Evolutionary conservation across 2,113 vertebrate species (phyloP), one percentile per base, ranked within the genome.

Genomic region (Prietella phreatophila): DNA sequence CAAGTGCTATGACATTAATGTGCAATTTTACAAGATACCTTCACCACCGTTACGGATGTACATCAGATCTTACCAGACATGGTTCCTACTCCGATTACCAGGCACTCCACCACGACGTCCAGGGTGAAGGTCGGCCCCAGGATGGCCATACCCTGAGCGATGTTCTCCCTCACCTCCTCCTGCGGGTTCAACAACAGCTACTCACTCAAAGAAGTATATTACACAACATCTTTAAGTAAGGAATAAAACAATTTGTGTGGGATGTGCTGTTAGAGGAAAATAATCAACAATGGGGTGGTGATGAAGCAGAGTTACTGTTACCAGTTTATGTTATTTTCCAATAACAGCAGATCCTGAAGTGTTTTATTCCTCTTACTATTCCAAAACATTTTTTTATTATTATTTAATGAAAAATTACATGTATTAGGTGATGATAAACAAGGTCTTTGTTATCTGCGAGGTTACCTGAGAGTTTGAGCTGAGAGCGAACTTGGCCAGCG

Each of bases 121-220:
- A 99, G 93, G 0, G 98, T 99, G 92, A 99, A 99, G 0, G 98
- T 97, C 14, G 98, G 98, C 15, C 98, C 98, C 78, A 99, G 93
- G 85, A 99, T 96, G 17, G 98, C 97, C 98, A 99, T 99, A 85
- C 98, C 98, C 88, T 96, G 96, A 71, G 98, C 97, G 88, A 99
- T 99, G 91, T 99, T 99, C 90, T 99, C 97, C 91, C 98, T 96
- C 85, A 99, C 98, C 95, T 99, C 98, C 92, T 99, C 97, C 98
- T 99, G 91, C 39, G 1, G 33, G 82, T 27, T 25, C 33, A 73
- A 84, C 60, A 39, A 14, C 15, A 67, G 10, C 22, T 60, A 15
- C 7, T 65, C 65, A 56, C 19, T 47, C 11, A 20, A 4, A 10
- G 15, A 33, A 71, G 30, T 6, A 10, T 19, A 36, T 19, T 27